Evolutionary conservation across 1,140 invertebrate species (phyloP), one percentile per base, ranked within the genome.

Genomic region (Asbolus verrucosus): DNA sequence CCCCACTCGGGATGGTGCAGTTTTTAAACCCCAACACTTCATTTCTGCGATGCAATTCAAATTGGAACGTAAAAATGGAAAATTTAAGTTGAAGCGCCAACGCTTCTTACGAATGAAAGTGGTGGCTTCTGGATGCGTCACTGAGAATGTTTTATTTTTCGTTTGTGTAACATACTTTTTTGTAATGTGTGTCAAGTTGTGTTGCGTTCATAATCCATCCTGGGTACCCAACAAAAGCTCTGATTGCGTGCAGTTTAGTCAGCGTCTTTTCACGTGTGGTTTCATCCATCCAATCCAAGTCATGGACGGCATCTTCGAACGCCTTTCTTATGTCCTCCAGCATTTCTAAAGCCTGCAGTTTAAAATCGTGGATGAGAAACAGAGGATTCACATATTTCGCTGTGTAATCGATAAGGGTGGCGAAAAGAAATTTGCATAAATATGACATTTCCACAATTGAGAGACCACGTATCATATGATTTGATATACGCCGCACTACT

Each of bases 261-360:
- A 90, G 83, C 0, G 89, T 89, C 70, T 82, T 84, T 60, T 81
- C 77, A 65, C 86, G 85, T 6, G 92, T 94, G 15, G 82, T 83
- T 1, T 82, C 80, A 77, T 94, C 92, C 91, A 94, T 93, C 92
- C 92, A 94, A 14, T 90, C 84, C 13, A 92, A 81, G 70, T 88
- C 84, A 1, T 85, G 77, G 0, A 94, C 85, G 61, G 91, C 86
- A 24, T 87, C 86, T 33, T 91, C 86, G 79, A 94, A 93, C 3
- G 92, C 89, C 5, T 84, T 80, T 54, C 88, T 84, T 5, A 94
- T 90, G 74, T 92, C 90, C 50, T 87, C 81, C 33, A 94, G 86
- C 91, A 94, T 93, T 78, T 91, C 88, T 67, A 92, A 82, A 0
- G 91, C 90, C 88, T 87, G 70, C 18, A 72, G 63, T 65, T 50